Percentiles rank a stretch among this genome's conserved stretches.
Conservation (phyloP, 64 coral and sea anemone species). For the Orbicella faveolata region DNA sequence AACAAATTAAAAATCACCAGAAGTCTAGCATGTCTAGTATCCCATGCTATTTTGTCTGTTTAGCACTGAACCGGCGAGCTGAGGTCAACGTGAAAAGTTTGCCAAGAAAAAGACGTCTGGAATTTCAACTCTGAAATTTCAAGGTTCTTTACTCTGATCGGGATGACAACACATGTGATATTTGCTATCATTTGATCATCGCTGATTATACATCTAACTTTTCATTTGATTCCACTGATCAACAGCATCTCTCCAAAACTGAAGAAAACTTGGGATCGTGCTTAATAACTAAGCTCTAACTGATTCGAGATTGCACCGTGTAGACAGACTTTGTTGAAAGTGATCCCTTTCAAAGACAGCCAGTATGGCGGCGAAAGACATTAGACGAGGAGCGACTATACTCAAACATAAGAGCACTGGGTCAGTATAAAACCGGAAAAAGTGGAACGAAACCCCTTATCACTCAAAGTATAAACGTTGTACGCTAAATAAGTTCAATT, state of each 20-base stretch:
- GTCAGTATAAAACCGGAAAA: conserved; percentile 46
- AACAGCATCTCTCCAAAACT: too few relatives aligned
- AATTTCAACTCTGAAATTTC: background rate
- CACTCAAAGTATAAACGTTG: conserved; percentile 25
- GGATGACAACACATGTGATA: background rate
- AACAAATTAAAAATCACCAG: background rate
- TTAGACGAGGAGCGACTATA: background rate
- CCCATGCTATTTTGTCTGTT: background rate
- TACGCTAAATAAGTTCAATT: conserved; percentile 7
- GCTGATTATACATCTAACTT: background rate
- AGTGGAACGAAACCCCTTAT: conserved; percentile 19
- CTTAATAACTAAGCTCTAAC: too few relatives aligned
- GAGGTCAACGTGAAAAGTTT: background rate
- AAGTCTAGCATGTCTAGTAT: background rate
- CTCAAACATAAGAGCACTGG: background rate
- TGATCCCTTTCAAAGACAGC: too few relatives aligned
- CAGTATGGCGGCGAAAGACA: too few relatives aligned
- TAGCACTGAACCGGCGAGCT: background rate
- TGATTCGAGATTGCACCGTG: too few relatives aligned
- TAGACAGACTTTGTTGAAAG: too few relatives aligned
- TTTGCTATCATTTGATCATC: background rate
- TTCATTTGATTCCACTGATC: background rate
- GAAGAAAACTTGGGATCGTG: too few relatives aligned
- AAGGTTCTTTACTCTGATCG: conserved; percentile 7
- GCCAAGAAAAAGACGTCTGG: background rate